These are phyloP conservation scores for Enteromius fasciolatus DNA, from an alignment of 2,797 vertebrate species.

Conservation along the genomic window DNA sequence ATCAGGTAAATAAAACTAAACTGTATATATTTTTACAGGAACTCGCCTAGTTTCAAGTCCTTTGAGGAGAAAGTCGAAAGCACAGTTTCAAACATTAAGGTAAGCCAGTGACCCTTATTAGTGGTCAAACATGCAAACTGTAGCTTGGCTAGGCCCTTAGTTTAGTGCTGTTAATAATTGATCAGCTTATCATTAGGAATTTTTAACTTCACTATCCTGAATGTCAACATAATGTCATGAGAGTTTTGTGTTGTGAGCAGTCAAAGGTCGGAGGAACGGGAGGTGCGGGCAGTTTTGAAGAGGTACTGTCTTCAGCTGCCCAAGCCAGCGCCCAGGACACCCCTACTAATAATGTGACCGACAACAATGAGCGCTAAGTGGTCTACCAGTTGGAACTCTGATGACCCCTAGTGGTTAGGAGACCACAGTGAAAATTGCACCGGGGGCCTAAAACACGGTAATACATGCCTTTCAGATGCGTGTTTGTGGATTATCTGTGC, in stretches of 20 bases:
- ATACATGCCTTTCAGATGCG: slow-evolving; percentile 8
- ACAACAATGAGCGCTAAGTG: slow-evolving; percentile 76
- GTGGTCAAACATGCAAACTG: slow-evolving; percentile 23
- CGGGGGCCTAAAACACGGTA: background rate
- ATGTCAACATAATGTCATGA: slow-evolving; percentile 5
- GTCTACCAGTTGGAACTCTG: slow-evolving; percentile 40
- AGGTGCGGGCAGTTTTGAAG: slow-evolving; percentile 89
- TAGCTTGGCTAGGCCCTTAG: background rate
- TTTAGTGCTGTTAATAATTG: slow-evolving; percentile 44
- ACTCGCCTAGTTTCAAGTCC: slow-evolving; percentile 94
- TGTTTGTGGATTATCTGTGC: background rate
- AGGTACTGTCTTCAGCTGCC: slow-evolving; percentile 92
- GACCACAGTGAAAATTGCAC: background rate
- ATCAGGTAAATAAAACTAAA: background rate
- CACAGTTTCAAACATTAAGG: slow-evolving; percentile 94
- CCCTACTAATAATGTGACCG: slow-evolving; percentile 73
- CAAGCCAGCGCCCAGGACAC: slow-evolving; percentile 89
- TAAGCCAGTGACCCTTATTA: slow-evolving; percentile 64
- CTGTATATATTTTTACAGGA: slow-evolving; percentile 76
- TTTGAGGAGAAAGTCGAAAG: slow-evolving; percentile 98
- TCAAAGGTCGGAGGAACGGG: slow-evolving; percentile 86
- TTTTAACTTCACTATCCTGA: slow-evolving; percentile 11
- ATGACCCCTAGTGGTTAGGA: slow-evolving; percentile 48
- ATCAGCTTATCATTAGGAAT: slow-evolving; percentile 27
- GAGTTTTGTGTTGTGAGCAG: slow-evolving; percentile 68